These are phyloP conservation scores for Loxodonta africana DNA, from an alignment of 2,113 vertebrate species.

Conservation along the genomic window DNA sequence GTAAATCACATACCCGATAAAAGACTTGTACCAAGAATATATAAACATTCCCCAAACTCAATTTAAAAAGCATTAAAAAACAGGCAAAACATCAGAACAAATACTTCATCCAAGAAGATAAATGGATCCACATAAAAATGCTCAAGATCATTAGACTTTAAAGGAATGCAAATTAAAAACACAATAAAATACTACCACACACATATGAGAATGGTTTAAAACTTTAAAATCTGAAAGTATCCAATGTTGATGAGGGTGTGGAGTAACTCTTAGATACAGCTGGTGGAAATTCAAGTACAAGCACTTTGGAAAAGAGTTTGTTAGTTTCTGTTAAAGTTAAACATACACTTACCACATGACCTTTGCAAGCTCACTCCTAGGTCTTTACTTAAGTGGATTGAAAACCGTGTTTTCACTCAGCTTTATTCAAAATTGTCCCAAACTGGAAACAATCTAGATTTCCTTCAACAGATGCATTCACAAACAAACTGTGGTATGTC, in stretches of 20 bases:
- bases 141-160: not conserved
- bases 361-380: not conserved
- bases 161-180: slow-evolving; percentile 13
- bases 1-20: not conserved
- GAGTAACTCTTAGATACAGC: not conserved
- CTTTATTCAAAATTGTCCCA: not conserved
- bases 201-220: not conserved
- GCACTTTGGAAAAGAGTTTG: no score
- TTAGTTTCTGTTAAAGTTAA: not conserved
- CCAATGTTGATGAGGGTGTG: not conserved
- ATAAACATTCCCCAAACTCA: not conserved
- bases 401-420: not conserved
- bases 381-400: not conserved
- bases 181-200: not conserved
- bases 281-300: no score
- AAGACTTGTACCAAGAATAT: not conserved
- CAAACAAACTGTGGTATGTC: not conserved
- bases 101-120: not conserved
- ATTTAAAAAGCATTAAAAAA: not conserved
- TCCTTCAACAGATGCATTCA: not conserved
- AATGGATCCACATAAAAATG: not conserved
- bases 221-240: not conserved
- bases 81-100: not conserved
- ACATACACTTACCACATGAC: not conserved
- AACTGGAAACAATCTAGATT: not conserved